Conservation (phyloP, 2,113 vertebrate genomes). For the Cephalopholis sonnerati region DNA sequence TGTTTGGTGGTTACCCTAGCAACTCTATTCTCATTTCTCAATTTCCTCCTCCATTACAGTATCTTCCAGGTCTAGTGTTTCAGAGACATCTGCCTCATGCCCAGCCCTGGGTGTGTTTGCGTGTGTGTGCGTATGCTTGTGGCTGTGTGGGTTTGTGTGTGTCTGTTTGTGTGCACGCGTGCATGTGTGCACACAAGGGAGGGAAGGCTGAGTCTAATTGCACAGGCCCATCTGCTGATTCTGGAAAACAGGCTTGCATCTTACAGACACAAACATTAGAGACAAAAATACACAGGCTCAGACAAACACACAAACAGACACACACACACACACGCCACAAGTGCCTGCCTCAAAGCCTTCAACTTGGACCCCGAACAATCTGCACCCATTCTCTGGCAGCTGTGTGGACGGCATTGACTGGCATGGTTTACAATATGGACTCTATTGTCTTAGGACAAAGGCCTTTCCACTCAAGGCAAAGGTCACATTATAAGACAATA, state of each 20-base stretch:
- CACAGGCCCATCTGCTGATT: conserved; percentile 77
- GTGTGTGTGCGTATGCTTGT: conserved; percentile 31
- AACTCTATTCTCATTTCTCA: conserved; percentile 44
- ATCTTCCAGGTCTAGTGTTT: conserved; percentile 71
- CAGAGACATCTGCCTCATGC: conserved; percentile 75
- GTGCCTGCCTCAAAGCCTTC: conserved; percentile 66
- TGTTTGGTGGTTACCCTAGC: conserved; percentile 23
- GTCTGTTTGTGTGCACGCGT: conserved; percentile 39
- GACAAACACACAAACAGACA: neutral
- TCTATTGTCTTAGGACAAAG: conserved; percentile 79
- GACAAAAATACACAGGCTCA: conserved; percentile 40
- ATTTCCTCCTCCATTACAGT: conserved; percentile 59
- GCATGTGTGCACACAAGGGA: conserved; percentile 62
- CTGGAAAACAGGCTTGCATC: conserved; percentile 68
- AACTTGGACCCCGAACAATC: conserved; percentile 71
- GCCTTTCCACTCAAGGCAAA: conserved; percentile 71
- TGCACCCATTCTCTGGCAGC: conserved; percentile 69
- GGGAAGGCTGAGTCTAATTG: conserved; percentile 72
- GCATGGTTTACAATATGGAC: conserved; percentile 78
- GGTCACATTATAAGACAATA: conserved; percentile 76
- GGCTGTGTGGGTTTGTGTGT: conserved; percentile 10
- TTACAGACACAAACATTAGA: conserved; percentile 58
- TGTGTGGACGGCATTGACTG: conserved; percentile 73
- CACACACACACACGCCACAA: conserved; percentile 38
- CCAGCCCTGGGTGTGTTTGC: conserved; percentile 36